phyloP scores from a whole-genome alignment of 2,113 vertebrate genomes.

The Semicossyphus pulcher region DNA sequence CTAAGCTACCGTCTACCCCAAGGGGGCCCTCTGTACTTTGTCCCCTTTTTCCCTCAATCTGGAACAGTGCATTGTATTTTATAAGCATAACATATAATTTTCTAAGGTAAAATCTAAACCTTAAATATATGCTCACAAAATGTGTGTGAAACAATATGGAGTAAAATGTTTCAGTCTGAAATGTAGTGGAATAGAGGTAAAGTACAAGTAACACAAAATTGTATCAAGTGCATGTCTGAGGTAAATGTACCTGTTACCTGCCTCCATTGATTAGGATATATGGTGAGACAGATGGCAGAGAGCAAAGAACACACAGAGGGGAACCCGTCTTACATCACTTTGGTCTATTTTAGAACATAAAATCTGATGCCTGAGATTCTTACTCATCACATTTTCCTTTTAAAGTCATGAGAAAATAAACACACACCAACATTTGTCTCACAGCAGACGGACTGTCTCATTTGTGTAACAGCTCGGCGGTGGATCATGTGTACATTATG shows the following conservation, averaged over 20 bases:
- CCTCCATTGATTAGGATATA: background rate
- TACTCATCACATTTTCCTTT: constrained; percentile 3
- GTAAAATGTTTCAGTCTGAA: no score
- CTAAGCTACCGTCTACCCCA: no score
- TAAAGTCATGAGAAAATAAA: background rate
- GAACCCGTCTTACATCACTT: constrained; percentile 72
- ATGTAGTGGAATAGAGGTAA: no score
- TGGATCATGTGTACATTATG: constrained; percentile 46
- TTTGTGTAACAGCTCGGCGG: constrained; percentile 41
- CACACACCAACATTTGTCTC: background rate
- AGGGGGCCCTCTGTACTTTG: no score
- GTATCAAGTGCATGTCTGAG: background rate
- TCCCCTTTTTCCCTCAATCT: no score
- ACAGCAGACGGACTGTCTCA: background rate
- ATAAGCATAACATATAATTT: background rate
- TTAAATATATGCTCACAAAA: background rate
- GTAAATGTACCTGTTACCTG: constrained; percentile 7
- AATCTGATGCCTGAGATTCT: constrained; percentile 24
- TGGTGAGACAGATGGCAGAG: constrained; percentile 76
- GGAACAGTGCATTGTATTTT: background rate
- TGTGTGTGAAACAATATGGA: background rate
- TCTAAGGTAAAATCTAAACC: background rate
- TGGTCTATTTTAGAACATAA: constrained; percentile 69
- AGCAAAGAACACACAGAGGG: constrained; percentile 70
- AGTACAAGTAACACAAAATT: no score